Evolutionary conservation across 2,113 vertebrate species (phyloP), one percentile per base, ranked within the genome.

Genomic region (Larimichthys crocea): DNA sequence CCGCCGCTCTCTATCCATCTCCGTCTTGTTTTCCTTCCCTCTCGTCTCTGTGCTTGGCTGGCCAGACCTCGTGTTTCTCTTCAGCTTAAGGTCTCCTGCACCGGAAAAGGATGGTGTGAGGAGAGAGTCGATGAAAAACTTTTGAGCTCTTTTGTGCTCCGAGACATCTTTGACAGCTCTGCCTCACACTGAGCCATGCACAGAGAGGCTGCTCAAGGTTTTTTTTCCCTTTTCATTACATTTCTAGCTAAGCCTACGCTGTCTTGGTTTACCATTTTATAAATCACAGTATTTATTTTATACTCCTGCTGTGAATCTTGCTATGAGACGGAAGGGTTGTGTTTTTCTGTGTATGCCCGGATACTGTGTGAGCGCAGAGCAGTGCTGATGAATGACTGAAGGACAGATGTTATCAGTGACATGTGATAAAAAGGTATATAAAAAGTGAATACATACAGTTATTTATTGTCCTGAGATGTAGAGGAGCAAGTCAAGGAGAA

Each of bases 21-120:
- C 77, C 0, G 56, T 74, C 79, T 64, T 14, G 26, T 80, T 83
- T 66, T 57, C 56, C n/a, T 42, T 46, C 22, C 10, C 11, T 73
- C 63, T 73, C 24, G n/a, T 26, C 50, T 60, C 73, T 65, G n/a
- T 17, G 19, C 80, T 82, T 20, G 17, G 35, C 35, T 61, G 78
- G 61, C 44, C 60, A 29, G 69, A 31, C 42, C 53, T 70, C 55
- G 0, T 59, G 63, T 77, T 81, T 85, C 72, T 78, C 69, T 78
- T 79, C 69, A 20, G 57, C 69, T 74, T 86, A 84, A 86, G 86
- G 85, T 80, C 84, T 77, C 76, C 79, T 75, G 19, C 20, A 24
- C 14, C 35, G 2, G 35, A 68, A 59, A 5, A 5, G 40, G 74
- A 79, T 52, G 31, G 0, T 35, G 73, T 56, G 68, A 9, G 35